A percentile compares a stretch with the other conserved stretches of the same genome.
Conservation (phyloP, 2,888 invertebrate species). For the Zygogramma bicolorata region DNA sequence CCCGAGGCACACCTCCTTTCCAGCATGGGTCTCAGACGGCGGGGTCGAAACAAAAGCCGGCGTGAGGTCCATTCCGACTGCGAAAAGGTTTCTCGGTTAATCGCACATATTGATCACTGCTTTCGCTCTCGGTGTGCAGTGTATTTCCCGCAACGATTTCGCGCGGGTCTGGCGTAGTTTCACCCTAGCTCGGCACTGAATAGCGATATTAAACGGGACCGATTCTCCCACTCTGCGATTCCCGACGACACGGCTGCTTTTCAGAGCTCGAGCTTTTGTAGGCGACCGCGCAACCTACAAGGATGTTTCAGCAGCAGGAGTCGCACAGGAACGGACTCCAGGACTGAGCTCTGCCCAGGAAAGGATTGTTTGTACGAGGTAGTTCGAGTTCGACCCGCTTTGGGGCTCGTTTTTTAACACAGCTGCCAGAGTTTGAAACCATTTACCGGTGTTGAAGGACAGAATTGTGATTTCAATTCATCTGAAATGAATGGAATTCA, state of each 20-base stretch:
- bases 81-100: constrained; percentile 20
- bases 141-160: constrained; percentile 16
- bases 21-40: constrained; percentile 27
- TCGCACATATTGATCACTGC: constrained; percentile 28
- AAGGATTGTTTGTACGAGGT: too few species aligned
- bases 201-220: constrained; percentile 26
- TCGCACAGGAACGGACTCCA: constrained; percentile 34
- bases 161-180: constrained; percentile 22
- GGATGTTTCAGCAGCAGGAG: constrained; percentile 45
- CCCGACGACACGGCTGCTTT: constrained; percentile 37
- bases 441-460: too few species aligned
- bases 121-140: constrained; percentile 14
- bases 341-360: constrained; percentile 1
- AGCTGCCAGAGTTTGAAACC: too few species aligned
- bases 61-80: constrained; percentile 34
- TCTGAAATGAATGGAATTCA: too few species aligned
- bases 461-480: too few species aligned
- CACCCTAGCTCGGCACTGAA: constrained; percentile 31
- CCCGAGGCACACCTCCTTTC: constrained; percentile 48
- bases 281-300: constrained; percentile 49
- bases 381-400: too few species aligned
- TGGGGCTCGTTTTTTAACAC: too few species aligned
- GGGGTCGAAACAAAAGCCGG: constrained; percentile 34
- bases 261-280: constrained; percentile 50
- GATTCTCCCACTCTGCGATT: constrained; percentile 40